Conservation (phyloP, 2,797 vertebrate species). For the Otolemur crassicaudatus region DNA sequence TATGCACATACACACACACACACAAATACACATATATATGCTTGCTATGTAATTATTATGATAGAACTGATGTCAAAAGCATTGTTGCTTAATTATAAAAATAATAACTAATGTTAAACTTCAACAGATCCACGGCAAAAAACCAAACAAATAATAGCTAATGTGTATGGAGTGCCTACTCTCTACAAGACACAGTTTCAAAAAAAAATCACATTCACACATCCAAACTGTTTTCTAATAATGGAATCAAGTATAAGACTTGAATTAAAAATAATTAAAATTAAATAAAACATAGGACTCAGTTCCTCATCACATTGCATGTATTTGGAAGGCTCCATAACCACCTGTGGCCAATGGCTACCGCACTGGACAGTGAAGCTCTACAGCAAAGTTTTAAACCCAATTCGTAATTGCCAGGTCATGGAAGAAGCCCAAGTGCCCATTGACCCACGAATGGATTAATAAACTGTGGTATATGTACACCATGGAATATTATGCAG, state of each 20-base stretch:
- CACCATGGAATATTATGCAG: too few species aligned
- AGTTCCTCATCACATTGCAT: background rate
- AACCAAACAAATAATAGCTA: background rate
- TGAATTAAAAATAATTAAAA: background rate
- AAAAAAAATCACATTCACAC: background rate
- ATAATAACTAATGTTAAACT: background rate
- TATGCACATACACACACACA: rapidly evolving
- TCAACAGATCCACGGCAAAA: background rate
- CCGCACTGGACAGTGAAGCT: background rate
- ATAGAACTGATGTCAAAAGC: background rate
- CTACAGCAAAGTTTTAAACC: background rate
- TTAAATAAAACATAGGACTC: background rate
- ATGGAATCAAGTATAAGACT: background rate
- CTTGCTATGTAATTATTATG: background rate
- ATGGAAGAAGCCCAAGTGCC: too few species aligned
- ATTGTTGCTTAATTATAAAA: background rate
- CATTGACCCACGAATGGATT: too few species aligned
- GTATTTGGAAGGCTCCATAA: background rate
- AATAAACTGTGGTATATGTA: too few species aligned
- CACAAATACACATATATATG: background rate
- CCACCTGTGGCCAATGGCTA: background rate
- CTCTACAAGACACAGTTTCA: background rate
- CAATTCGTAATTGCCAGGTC: too few species aligned
- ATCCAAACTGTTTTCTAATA: background rate
- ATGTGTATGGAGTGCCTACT: background rate